Conservation (phyloP, 2,113 vertebrate genomes). For the Epinephelus cyanopodus region DNA sequence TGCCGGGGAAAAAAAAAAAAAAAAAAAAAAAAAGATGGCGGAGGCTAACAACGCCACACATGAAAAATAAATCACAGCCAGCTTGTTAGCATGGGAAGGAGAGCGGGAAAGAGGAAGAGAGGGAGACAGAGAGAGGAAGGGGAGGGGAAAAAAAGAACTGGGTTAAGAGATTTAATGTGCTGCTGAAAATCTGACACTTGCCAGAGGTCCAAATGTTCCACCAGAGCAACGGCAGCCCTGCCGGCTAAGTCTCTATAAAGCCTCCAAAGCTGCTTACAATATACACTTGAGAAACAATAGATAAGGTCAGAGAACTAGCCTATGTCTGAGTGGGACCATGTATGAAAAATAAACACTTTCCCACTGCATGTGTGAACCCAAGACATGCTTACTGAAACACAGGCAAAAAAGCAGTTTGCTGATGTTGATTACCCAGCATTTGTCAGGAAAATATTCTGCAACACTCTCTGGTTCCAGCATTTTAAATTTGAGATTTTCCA, state of each 20-base stretch:
- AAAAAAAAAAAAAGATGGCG: conserved; percentile 25
- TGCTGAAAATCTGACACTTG: conserved; percentile 81
- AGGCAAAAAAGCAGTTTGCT: not conserved
- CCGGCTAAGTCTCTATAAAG: conserved; percentile 77
- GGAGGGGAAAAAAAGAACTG: conserved; percentile 52
- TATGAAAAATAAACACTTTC: conserved; percentile 70
- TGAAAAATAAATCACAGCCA: conserved; percentile 80
- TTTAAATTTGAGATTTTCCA: not conserved
- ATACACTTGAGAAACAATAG: conserved; percentile 83
- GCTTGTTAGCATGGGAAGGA: conserved; percentile 73
- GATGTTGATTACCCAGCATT: not conserved
- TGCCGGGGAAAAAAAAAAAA: conserved; percentile 23
- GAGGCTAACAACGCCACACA: conserved; percentile 68
- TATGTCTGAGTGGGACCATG: conserved; percentile 63
- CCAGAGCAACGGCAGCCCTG: conserved; percentile 71
- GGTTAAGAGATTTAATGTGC: conserved; percentile 82
- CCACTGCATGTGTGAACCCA: conserved; percentile 37
- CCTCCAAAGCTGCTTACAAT: conserved; percentile 82
- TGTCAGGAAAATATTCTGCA: not conserved
- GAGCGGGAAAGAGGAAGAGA: conserved; percentile 35
- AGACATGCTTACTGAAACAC: conserved; percentile 38
- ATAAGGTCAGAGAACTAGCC: conserved; percentile 76
- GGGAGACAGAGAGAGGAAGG: conserved; percentile 24
- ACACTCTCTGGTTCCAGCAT: not conserved
- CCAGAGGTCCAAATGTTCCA: conserved; percentile 82